Evolutionary conservation across 2,113 vertebrate species (phyloP).

Genomic region (Hoplias malabaricus): DNA sequence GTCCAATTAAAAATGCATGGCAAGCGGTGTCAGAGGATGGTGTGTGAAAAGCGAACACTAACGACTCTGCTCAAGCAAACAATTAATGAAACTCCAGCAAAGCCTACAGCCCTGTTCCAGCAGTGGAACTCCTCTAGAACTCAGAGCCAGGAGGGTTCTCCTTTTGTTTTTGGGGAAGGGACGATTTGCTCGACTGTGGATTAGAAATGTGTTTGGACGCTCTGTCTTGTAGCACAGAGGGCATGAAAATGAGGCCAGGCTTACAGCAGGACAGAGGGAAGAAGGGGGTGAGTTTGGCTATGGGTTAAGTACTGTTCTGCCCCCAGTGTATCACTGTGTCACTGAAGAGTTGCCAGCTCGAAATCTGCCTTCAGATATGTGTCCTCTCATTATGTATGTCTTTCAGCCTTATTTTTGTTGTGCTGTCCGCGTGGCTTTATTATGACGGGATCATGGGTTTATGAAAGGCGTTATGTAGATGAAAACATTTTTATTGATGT

Average conservation of each 20-base stretch:
- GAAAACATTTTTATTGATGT: no score
- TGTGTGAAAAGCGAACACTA: slow-evolving; percentile 14
- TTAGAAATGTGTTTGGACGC: not conserved
- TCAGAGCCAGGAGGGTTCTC: not conserved
- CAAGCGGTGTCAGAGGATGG: slow-evolving; percentile 15
- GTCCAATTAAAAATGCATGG: slow-evolving; percentile 36
- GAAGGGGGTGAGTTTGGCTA: not conserved
- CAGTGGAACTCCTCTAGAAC: not conserved
- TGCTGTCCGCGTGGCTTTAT: no score
- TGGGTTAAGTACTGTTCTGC: not conserved
- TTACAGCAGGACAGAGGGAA: not conserved
- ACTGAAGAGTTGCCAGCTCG: no score
- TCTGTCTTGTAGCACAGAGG: not conserved
- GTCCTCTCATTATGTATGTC: no score
- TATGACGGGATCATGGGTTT: no score
- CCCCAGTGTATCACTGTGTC: not conserved
- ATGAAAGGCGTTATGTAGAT: no score
- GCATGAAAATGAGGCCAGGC: not conserved
- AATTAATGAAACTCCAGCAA: slow-evolving; percentile 11
- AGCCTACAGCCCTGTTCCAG: not conserved
- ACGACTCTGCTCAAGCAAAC: slow-evolving; percentile 28
- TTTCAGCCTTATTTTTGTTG: no score
- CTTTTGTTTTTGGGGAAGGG: not conserved
- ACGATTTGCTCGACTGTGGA: not conserved
- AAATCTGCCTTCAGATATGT: no score